These are phyloP conservation scores for Macaca nemestrina DNA, from an alignment of 2,113 vertebrate species.

Conservation along the genomic window DNA sequence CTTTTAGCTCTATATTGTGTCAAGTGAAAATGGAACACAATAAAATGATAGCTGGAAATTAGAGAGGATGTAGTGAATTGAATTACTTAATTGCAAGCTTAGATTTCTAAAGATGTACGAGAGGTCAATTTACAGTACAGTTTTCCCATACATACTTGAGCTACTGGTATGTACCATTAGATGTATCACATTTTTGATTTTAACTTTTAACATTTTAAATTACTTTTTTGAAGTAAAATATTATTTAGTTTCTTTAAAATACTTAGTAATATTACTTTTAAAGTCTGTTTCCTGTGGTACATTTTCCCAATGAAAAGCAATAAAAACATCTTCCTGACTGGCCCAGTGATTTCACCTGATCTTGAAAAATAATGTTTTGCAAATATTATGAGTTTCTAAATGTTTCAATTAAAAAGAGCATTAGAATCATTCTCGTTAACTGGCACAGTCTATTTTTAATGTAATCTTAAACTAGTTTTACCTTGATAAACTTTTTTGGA, in stretches of 20 bases:
- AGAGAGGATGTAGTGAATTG: neutral
- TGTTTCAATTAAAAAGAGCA: neutral
- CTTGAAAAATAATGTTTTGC: neutral
- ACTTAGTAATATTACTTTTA: neutral
- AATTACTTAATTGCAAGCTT: neutral
- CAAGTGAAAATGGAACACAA: neutral
- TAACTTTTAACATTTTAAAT: conserved; percentile 23
- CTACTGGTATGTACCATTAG: neutral
- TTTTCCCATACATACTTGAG: neutral
- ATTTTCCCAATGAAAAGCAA: neutral
- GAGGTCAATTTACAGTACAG: neutral
- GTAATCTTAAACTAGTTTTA: neutral
- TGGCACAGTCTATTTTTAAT: neutral
- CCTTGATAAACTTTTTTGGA: neutral
- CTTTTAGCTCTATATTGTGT: neutral
- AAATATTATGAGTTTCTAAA: neutral
- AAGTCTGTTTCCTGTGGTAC: neutral
- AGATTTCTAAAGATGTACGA: neutral
- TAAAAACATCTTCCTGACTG: neutral
- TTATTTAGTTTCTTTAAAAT: neutral
- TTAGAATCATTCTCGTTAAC: neutral
- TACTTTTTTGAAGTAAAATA: neutral
- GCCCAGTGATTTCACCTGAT: neutral
- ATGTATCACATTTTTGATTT: neutral
- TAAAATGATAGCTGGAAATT: neutral